Base-by-base conservation (phyloP, 2,113 vertebrate species). In the Saimiri boliviensis region DNA sequence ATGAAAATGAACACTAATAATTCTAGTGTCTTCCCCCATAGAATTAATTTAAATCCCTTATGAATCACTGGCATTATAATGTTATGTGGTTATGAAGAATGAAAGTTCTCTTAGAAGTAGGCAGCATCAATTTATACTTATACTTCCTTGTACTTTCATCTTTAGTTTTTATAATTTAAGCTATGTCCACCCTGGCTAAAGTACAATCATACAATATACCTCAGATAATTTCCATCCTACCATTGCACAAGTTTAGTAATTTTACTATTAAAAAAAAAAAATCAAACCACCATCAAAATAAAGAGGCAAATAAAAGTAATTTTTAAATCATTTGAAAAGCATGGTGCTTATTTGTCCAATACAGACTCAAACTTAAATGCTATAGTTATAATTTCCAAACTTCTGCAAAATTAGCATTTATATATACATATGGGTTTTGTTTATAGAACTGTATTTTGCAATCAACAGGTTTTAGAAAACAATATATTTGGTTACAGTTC, bases 201-300 rank as follows among this genome's bases (percentile, higher is more conserved):
- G 76, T 81, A 91, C 79, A 87, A 56, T 54, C 96, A 82, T 63
- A 85, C 3, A n/a, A 93, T 91, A 98, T 17, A 88, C 93, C 92
- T 96, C 95, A 80, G 81, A 87, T 90, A 82, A 82, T 66, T 86
- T 94, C 94, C 95, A 92, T 76, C 92, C 90, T 89, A 88, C 81
- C 88, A 86, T 20, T 89, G 96, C 89, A 95, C 84, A 94, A 93
- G 81, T 95, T 97, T 96, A 95, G 86, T 97, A 74, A 93, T 94
- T 97, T 96, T 94, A 92, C 86, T 97, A 74, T 14, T 60, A 63
- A 74, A 73, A 70, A 85, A 91, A 56, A 82, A 89, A 93, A 86
- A 42, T 87, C 81, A 97, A 95, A 96, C 84, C 86, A 94, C 40
- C 79, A 81, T 97, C 81, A 92, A 95, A 97, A 95, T 79, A 96